These are phyloP conservation scores for Menidia beryllina DNA, from an alignment of 2,113 vertebrate species.

Conservation along the genomic window DNA sequence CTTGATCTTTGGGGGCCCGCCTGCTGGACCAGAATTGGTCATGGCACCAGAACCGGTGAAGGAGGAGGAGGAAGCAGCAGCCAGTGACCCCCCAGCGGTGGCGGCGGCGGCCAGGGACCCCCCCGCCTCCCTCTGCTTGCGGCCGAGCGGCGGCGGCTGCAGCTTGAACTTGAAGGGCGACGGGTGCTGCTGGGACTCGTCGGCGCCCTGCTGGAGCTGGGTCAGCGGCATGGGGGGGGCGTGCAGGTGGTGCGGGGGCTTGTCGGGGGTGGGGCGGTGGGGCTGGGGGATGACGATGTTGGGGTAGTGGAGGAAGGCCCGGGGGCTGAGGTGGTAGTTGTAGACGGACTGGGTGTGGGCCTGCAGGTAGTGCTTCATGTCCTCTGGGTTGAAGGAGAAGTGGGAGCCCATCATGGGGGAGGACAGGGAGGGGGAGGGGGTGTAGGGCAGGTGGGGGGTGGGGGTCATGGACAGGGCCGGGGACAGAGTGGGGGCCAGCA, in stretches of 20 bases:
- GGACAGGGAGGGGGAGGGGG: slow-evolving; percentile 89
- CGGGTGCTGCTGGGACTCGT: slow-evolving; percentile 68
- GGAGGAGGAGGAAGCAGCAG: slow-evolving; percentile 55
- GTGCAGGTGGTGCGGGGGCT: slow-evolving; percentile 70
- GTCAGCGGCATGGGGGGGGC: slow-evolving; percentile 68
- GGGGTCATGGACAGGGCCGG: slow-evolving; percentile 91
- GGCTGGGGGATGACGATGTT: slow-evolving; percentile 91
- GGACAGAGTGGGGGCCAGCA: slow-evolving; percentile 86
- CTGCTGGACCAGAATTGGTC: slow-evolving; percentile 32
- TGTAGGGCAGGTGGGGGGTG: slow-evolving; percentile 88
- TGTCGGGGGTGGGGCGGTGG: slow-evolving; percentile 83
- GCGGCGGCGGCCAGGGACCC: slow-evolving; percentile 58
- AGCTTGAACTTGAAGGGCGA: slow-evolving; percentile 93
- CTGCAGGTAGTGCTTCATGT: slow-evolving; percentile 96
- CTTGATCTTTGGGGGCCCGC: slow-evolving; percentile 87
- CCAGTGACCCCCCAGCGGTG: slow-evolving; percentile 62
- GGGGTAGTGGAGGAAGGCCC: slow-evolving; percentile 93
- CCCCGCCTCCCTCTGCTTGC: slow-evolving; percentile 84
- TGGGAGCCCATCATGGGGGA: slow-evolving; percentile 91
- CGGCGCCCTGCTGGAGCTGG: slow-evolving; percentile 72
- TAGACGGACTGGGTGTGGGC: slow-evolving; percentile 93
- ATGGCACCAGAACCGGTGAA: slow-evolving; percentile 56
- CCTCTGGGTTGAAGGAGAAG: slow-evolving; percentile 93
- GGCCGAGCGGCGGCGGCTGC: slow-evolving; percentile 89
- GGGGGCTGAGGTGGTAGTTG: slow-evolving; percentile 95